Evolutionary conservation across 2,797 vertebrate species (phyloP), one percentile per base, ranked within the genome.

Genomic region (Enteromius paludinosus): DNA sequence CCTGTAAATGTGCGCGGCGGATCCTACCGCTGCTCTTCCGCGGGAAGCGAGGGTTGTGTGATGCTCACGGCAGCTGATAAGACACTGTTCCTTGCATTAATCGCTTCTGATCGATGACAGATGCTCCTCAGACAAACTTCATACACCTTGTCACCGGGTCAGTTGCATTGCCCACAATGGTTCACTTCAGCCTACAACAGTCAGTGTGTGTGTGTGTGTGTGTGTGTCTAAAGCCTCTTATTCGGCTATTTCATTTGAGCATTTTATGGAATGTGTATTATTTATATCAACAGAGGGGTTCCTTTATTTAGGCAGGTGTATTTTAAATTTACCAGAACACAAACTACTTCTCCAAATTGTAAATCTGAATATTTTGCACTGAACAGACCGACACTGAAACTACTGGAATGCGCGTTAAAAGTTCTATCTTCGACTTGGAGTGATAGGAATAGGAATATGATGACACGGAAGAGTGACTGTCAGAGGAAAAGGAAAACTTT

Each of bases 51-150:
- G 69, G 90, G 87, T 87, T 86, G 89, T 64, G 89, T 90, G 90
- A 89, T 89, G 86, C 45, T 72, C 87, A 80, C 84, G 87, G 88
- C 90, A 89, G 92, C 89, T 93, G 90, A 91, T 91, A 89, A 94
- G 89, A 93, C 88, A 89, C 88, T 85, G 74, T 87, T 83, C 83
- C 80, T 89, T 82, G 86, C 86, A 86, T 88, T 79, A 81, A 69
- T 85, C 89, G 89, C 89, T 88, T 90, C 88, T 89, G 92, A 88
- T 90, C 89, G 90, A 93, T 92, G 91, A 87, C 75, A 90, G 90
- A 91, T 89, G 85, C 90, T 86, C 89, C 82, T 88, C 64, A 65
- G 71, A 84, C 81, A 41, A 86, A 83, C 88, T 89, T 90, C 78
- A 88, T 86, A 72, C 82, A 88, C 87, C 82, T 87, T 85, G 88